A percentile compares a stretch with the other conserved stretches of the same genome.
Conservation (phyloP, 2,797 vertebrate species). For the Scolopax bukidnonensis region DNA sequence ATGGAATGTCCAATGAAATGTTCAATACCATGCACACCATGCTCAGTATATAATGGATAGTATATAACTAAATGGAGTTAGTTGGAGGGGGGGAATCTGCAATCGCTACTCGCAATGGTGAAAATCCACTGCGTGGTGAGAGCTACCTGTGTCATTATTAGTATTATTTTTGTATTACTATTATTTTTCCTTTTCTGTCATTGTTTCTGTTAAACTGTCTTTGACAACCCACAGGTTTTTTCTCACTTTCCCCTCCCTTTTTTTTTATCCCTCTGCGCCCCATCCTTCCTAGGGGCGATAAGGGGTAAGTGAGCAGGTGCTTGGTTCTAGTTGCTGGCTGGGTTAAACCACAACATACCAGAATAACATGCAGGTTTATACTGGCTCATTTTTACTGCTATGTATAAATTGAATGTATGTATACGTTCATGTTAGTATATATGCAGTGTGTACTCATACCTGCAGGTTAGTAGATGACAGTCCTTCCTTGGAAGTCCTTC, state of each 20-base stretch:
- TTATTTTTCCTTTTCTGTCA: not conserved
- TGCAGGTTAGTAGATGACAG: not conserved
- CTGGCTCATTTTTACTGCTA: not conserved
- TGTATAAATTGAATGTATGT: rapidly evolving
- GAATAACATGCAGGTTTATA: not conserved
- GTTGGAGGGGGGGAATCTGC: not conserved
- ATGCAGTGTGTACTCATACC: not conserved
- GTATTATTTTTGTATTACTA: not conserved
- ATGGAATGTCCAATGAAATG: not conserved
- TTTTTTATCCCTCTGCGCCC: no score
- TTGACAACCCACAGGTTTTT: not conserved
- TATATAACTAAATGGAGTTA: not conserved
- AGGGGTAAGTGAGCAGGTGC: not conserved
- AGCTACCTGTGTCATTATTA: not conserved
- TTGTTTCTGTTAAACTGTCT: not conserved
- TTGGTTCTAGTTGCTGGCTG: not conserved
- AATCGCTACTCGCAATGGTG: not conserved
- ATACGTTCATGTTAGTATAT: not conserved
- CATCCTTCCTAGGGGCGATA: not conserved
- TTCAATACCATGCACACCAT: not conserved
- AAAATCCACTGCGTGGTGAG: not conserved
- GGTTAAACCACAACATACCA: not conserved
- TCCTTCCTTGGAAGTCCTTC: not conserved
- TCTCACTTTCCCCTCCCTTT: not conserved
- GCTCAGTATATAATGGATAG: not conserved